Percentiles rank a stretch among this genome's conserved stretches.
These are phyloP conservation scores for Amblyteles armatorius DNA, from an alignment of 2,888 invertebrate species.

Conservation along the genomic window DNA sequence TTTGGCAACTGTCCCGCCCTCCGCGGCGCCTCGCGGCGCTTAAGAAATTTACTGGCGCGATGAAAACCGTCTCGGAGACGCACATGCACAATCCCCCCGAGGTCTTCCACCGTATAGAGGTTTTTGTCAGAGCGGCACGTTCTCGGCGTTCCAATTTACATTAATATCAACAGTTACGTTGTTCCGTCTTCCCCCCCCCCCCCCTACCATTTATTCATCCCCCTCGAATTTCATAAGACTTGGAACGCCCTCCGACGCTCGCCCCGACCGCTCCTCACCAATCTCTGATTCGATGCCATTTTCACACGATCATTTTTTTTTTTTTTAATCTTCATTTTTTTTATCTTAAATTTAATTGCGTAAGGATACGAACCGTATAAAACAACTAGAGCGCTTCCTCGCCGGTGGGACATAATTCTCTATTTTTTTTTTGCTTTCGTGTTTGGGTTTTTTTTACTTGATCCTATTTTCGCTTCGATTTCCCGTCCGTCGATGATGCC, in stretches of 20 bases:
- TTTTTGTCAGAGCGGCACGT: constrained; percentile 38
- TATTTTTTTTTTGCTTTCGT: constrained; percentile 41
- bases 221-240: constrained; percentile 7
- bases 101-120: constrained; percentile 22
- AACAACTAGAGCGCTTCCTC: constrained; percentile 76
- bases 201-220: neutral
- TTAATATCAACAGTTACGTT: constrained; percentile 43
- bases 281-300: neutral
- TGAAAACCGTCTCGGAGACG: constrained; percentile 18
- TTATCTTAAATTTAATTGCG: constrained; percentile 77
- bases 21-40: neutral
- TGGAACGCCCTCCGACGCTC: too few relatives aligned
- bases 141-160: constrained; percentile 51
- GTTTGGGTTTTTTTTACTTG: neutral
- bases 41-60: constrained; percentile 36
- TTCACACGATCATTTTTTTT: neutral
- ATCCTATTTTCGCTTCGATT: neutral
- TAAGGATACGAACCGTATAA: constrained; percentile 81
- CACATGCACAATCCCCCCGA: constrained; percentile 63
- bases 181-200: constrained; percentile 8
- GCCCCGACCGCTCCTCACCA: neutral
- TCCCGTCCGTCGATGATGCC: neutral
- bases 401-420: constrained; percentile 57
- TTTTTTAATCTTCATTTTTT: neutral
- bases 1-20: constrained; percentile 27